Evolutionary conservation across 2,797 vertebrate genomes (phyloP).

Genomic region (Oreonectes daqikongensis): DNA sequence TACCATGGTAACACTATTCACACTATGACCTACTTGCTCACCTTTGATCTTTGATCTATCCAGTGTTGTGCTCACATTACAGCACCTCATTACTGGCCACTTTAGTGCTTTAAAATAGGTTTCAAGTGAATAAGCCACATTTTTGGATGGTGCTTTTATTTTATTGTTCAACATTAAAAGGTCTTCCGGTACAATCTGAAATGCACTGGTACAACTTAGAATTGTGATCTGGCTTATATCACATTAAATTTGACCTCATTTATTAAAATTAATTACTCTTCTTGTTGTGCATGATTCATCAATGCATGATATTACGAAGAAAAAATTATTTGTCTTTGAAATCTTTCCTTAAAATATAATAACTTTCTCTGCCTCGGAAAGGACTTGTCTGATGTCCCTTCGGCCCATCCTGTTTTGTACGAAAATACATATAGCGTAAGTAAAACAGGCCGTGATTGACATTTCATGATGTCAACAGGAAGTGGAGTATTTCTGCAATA

Average conservation of each 20-base stretch:
- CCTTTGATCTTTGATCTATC: slow-evolving; percentile 1
- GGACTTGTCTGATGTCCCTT: neutral
- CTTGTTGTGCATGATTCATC: too few species aligned
- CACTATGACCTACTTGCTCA: neutral
- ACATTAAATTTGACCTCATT: too few species aligned
- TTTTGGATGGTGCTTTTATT: neutral
- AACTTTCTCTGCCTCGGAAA: too few species aligned
- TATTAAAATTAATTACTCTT: neutral
- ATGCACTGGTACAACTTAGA: neutral
- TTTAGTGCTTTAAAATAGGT: neutral
- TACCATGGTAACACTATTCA: slow-evolving; percentile 55
- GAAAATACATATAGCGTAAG: neutral
- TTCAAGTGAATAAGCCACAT: neutral
- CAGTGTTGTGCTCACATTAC: neutral
- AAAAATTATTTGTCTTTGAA: too few species aligned
- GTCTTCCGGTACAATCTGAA: neutral
- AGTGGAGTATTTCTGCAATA: slow-evolving; percentile 21
- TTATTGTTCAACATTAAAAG: neutral
- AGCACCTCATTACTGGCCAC: neutral
- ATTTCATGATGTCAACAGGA: slow-evolving; percentile 40
- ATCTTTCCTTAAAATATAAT: too few species aligned
- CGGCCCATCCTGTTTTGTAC: neutral
- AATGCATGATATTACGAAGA: too few species aligned
- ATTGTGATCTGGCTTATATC: too few species aligned
- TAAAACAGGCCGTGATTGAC: neutral